Conservation (phyloP, 2,113 vertebrate genomes). For the Hemibagrus wyckioides region DNA sequence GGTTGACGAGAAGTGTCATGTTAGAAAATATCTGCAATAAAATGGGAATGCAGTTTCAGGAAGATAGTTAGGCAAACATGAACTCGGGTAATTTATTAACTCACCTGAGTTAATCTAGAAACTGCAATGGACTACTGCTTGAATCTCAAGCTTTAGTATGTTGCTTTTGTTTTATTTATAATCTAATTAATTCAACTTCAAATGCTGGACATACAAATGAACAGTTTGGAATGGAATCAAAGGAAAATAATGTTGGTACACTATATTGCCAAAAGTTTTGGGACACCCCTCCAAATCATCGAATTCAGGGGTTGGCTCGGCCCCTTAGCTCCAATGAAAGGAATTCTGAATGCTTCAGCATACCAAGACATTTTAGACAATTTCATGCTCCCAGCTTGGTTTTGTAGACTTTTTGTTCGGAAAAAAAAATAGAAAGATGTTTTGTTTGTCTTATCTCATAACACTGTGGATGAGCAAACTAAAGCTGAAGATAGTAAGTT, state of each 20-base stretch:
- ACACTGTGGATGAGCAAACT: neutral
- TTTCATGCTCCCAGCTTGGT: too few relatives aligned
- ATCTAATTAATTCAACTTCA: neutral
- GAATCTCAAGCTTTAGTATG: neutral
- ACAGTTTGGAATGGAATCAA: neutral
- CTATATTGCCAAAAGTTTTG: too few relatives aligned
- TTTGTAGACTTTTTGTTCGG: too few relatives aligned
- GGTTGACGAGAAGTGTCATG: slow-evolving; percentile 34
- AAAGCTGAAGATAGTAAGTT: neutral
- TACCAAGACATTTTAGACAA: too few relatives aligned
- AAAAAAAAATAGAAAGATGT: neutral
- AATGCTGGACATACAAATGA: neutral
- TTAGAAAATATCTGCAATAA: slow-evolving; percentile 63
- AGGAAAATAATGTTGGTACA: neutral
- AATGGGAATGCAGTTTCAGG: neutral
- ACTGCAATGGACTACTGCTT: neutral
- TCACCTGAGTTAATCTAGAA: neutral
- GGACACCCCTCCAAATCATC: too few relatives aligned
- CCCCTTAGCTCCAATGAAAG: too few relatives aligned
- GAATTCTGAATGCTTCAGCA: too few relatives aligned
- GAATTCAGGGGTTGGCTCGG: too few relatives aligned
- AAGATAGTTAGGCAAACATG: neutral
- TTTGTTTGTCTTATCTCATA: neutral
- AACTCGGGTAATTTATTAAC: neutral
- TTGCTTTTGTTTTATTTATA: neutral